These are phyloP conservation scores for Scomber scombrus DNA, from an alignment of 2,113 vertebrate genomes.

Conservation along the genomic window DNA sequence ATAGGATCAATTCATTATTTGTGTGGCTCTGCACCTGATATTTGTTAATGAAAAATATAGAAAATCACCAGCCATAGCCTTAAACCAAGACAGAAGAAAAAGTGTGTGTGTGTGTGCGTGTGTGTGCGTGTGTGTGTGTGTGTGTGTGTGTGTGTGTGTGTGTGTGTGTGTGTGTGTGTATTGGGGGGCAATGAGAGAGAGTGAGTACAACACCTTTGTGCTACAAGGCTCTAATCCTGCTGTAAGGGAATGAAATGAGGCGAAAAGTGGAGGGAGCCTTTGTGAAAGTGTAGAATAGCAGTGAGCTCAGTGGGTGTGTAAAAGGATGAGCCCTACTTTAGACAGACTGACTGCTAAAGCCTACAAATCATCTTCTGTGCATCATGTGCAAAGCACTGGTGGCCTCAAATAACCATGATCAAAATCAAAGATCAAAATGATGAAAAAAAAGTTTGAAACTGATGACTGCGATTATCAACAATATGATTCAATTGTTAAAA, in stretches of 20 bases:
- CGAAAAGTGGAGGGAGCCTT: constrained; percentile 54
- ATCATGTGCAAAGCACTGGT: constrained; percentile 1
- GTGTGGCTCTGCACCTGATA: no score
- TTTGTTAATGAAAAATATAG: no score
- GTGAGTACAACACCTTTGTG: constrained; percentile 47
- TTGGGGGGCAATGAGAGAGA: not conserved
- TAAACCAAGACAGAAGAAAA: not conserved
- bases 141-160: constrained; percentile 13
- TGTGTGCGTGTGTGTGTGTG: not conserved
- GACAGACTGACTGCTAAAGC: constrained; percentile 61
- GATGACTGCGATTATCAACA: not conserved
- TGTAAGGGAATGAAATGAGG: constrained; percentile 68
- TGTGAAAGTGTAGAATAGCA: constrained; percentile 51
- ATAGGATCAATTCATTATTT: no score
- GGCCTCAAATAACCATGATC: constrained; percentile 9
- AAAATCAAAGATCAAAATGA: no score
- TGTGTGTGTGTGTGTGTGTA: not conserved
- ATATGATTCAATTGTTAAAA: not conserved
- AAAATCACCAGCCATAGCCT: no score
- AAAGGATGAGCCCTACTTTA: constrained; percentile 68
- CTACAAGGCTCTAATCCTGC: constrained; percentile 64
- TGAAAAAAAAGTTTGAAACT: not conserved
- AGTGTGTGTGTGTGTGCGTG: not conserved
- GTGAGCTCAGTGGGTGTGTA: constrained; percentile 68
- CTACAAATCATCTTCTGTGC: constrained; percentile 35